Conservation (phyloP, 2,888 invertebrate species). For the Leucophora obtusa region DNA sequence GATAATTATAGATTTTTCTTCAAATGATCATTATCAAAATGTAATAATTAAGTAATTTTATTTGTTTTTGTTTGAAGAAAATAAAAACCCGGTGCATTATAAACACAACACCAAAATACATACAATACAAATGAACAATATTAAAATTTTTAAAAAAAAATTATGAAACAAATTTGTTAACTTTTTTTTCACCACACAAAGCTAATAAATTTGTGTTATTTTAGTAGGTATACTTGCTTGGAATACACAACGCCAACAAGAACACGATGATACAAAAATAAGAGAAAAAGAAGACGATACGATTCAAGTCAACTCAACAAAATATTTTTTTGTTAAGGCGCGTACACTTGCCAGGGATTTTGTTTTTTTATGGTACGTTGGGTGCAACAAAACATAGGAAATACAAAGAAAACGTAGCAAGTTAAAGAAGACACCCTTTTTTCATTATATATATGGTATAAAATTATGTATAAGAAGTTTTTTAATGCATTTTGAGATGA, state of each 20-base stretch:
- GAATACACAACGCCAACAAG: conserved; percentile 53
- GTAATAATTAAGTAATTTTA: conserved; percentile 49
- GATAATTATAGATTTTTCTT: conserved; percentile 71
- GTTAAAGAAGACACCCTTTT: conserved; percentile 63
- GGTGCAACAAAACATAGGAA: conserved; percentile 45
- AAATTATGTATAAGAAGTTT: conserved; percentile 31
- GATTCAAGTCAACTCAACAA: conserved; percentile 53
- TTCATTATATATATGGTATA: conserved; percentile 5
- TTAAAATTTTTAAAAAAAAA: conserved; percentile 18
- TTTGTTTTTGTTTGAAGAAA: conserved; percentile 34
- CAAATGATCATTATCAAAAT: conserved; percentile 71
- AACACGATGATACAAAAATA: conserved; percentile 34
- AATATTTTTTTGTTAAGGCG: conserved; percentile 50
- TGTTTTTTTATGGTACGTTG: conserved; percentile 35
- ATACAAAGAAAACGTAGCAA: conserved; percentile 54
- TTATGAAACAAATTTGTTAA: conserved; percentile 19
- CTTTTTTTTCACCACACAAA: conserved; percentile 40
- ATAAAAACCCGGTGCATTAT: conserved; percentile 52
- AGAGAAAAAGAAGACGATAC: conserved; percentile 62
- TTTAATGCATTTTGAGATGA: conserved; percentile 26
- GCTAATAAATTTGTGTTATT: conserved; percentile 32
- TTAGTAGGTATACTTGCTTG: conserved; percentile 62
- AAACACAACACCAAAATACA: conserved; percentile 48
- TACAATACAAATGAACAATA: neutral
- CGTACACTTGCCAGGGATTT: conserved; percentile 62